Percentiles rank a stretch among this genome's conserved stretches.
These are phyloP conservation scores for Drosophila quadrilineata DNA, from an alignment of 1,140 invertebrate species.

Conservation along the genomic window DNA sequence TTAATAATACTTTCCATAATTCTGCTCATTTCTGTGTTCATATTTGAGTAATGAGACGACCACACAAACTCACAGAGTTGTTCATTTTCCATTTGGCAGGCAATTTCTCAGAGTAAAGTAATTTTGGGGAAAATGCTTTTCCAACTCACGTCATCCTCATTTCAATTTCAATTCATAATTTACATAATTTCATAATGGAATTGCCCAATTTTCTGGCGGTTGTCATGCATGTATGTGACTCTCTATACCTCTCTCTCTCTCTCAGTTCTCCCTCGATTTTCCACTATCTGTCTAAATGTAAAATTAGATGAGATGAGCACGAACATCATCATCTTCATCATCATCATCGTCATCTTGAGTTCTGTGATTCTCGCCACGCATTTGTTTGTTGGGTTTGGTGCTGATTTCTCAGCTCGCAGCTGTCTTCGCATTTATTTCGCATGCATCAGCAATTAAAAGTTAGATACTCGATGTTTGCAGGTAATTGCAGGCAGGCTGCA, in stretches of 20 bases:
- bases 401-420: constrained; percentile 20
- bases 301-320: constrained; percentile 41
- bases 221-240: no score
- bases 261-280: constrained; percentile 17
- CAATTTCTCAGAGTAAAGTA: constrained; percentile 4
- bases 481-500: constrained; percentile 45
- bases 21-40: neutral
- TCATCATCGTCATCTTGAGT: neutral
- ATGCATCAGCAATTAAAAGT: constrained; percentile 72
- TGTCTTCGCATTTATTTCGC: constrained; percentile 42
- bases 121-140: constrained; percentile 26
- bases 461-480: constrained; percentile 62
- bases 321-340: neutral
- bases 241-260: no score
- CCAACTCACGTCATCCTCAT: constrained; percentile 2
- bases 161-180: constrained; percentile 45
- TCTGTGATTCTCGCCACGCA: neutral
- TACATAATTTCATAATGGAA: constrained; percentile 67
- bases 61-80: no score
- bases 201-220: constrained; percentile 58
- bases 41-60: neutral
- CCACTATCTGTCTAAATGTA: constrained; percentile 24
- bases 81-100: neutral
- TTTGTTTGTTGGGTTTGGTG: constrained; percentile 9
- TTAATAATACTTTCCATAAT: no score